Percentiles rank a stretch among this genome's conserved stretches.
phyloP scores from a whole-genome alignment of 1,140 invertebrate species.

The Heterodera carotae region DNA sequence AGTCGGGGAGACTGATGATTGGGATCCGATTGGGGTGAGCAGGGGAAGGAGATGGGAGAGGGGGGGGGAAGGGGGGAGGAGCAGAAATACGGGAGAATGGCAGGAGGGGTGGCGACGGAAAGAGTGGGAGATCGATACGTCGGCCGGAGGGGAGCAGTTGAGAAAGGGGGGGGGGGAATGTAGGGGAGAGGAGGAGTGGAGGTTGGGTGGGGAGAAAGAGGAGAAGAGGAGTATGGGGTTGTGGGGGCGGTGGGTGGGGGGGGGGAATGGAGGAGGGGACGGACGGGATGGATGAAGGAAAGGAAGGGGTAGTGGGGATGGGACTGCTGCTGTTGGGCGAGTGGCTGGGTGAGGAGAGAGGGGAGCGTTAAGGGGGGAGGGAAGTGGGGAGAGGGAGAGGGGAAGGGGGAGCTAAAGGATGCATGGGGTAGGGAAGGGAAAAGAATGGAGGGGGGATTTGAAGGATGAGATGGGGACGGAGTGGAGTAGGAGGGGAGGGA shows the following conservation, averaged over 20 bases:
- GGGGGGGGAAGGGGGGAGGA: neutral
- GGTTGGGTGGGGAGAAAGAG: neutral
- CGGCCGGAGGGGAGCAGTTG: neutral
- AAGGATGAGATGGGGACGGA: conserved; percentile 5
- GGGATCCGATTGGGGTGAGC: neutral
- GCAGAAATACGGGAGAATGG: neutral
- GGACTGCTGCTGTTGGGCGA: neutral
- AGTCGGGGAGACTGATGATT: neutral
- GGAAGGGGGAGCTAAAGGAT: neutral
- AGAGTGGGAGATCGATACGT: neutral
- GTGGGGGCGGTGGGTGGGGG: no score
- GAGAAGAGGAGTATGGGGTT: no score
- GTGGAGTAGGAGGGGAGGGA: neutral
- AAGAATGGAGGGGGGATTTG: neutral
- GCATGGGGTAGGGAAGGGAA: neutral
- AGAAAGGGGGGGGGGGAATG: neutral
- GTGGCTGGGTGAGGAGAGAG: neutral
- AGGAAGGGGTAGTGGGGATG: neutral
- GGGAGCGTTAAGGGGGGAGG: neutral
- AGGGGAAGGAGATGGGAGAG: conserved; percentile 13
- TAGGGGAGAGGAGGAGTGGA: neutral
- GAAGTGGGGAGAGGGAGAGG: neutral
- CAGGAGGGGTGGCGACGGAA: neutral
- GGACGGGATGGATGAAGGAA: no score
- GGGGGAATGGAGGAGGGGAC: no score